Evolutionary conservation across 1,140 invertebrate genomes (phyloP).

Genomic region (Wiebesia pumilae): DNA sequence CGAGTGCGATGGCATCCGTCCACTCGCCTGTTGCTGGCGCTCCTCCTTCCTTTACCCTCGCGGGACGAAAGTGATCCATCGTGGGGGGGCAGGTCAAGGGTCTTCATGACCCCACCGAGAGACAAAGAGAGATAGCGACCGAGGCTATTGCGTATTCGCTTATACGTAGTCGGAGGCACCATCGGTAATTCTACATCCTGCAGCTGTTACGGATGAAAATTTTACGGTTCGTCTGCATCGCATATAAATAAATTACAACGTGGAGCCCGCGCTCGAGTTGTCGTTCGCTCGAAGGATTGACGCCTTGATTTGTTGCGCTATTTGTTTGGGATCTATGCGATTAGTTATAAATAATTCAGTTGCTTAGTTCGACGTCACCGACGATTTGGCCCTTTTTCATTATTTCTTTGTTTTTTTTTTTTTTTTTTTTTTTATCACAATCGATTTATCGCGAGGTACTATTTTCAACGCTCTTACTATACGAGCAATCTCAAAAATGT

Average conservation of each 20-base stretch:
- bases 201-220: slow-evolving; percentile 20
- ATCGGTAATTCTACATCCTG: background rate
- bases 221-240: background rate
- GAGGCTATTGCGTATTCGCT: background rate
- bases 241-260: slow-evolving; percentile 33
- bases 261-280: background rate
- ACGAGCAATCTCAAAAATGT: too few species aligned
- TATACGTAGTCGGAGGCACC: background rate
- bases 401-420: background rate
- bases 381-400: background rate
- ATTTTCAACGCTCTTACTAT: background rate
- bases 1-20: background rate
- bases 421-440: background rate
- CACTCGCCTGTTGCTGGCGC: slow-evolving; percentile 18
- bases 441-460: background rate
- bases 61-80: background rate
- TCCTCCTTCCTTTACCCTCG: background rate
- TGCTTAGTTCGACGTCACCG: background rate
- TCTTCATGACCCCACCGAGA: background rate
- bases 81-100: slow-evolving; percentile 11
- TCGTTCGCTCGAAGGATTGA: slow-evolving; percentile 9
- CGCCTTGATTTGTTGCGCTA: slow-evolving; percentile 4
- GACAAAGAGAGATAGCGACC: background rate
- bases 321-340: background rate
- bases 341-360: slow-evolving; percentile 29